Conservation (phyloP, 2,888 invertebrate species). For the Pristionchus fissidentatus region DNA sequence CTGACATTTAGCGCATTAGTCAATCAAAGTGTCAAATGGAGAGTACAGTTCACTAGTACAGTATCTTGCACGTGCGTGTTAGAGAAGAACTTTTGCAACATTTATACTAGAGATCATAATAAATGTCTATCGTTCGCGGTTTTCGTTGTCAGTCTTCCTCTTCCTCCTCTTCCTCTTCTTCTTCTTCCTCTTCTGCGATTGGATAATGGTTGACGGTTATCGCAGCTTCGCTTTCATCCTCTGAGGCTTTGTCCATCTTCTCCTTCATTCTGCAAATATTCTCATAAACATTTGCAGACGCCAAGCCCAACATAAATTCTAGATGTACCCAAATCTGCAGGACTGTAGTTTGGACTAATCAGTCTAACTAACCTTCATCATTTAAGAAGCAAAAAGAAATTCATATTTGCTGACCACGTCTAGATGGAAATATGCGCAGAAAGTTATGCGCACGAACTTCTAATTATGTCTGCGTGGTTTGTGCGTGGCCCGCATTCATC, state of each 20-base stretch:
- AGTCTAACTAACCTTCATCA: no score
- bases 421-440: no score
- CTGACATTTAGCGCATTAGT: no score
- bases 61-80: not conserved
- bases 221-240: not conserved
- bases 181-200: conserved; percentile 38
- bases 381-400: no score
- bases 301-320: no score
- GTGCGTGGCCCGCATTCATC: no score
- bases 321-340: no score
- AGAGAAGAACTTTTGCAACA: not conserved
- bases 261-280: conserved; percentile 35
- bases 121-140: not conserved
- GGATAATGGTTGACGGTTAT: conserved; percentile 8
- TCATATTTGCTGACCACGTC: no score
- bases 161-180: conserved; percentile 45
- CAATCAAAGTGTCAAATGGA: no score
- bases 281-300: not conserved
- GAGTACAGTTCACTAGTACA: not conserved
- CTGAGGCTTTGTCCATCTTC: conserved; percentile 37
- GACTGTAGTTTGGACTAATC: no score
- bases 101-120: conserved; percentile 32
- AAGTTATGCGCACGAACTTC: no score
- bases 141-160: conserved; percentile 9
- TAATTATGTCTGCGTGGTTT: no score